Percentiles rank a stretch among this genome's conserved stretches.
phyloP scores from a whole-genome alignment of 2,113 vertebrate species.

The Arizona elegans region DNA sequence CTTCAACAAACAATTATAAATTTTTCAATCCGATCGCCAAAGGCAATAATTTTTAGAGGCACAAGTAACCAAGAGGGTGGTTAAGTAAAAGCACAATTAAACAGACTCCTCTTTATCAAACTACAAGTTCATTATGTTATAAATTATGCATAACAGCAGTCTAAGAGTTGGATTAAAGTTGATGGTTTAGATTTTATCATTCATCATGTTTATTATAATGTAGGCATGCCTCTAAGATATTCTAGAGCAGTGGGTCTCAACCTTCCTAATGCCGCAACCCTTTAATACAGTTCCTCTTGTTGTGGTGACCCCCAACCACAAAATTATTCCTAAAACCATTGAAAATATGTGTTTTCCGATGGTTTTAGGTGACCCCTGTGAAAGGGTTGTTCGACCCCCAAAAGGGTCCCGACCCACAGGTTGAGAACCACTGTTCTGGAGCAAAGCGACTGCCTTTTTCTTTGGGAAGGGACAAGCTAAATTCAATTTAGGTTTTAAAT shows the following conservation, averaged over 20 bases:
- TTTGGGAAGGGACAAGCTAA: neutral
- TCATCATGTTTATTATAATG: neutral
- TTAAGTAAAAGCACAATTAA: neutral
- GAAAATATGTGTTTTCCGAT: too few species aligned
- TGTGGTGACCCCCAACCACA: too few species aligned
- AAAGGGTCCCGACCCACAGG: too few species aligned
- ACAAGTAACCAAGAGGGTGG: neutral
- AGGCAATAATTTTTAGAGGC: neutral
- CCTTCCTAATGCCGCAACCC: too few species aligned
- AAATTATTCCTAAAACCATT: too few species aligned
- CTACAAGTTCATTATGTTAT: conserved; percentile 30
- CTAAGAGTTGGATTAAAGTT: conserved; percentile 30
- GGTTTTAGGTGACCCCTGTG: too few species aligned
- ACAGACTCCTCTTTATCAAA: conserved; percentile 50
- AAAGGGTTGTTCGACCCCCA: too few species aligned
- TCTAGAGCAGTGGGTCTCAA: too few species aligned
- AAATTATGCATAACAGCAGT: conserved; percentile 42
- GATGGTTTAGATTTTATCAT: conserved; percentile 22
- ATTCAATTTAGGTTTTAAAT: conserved; percentile 26
- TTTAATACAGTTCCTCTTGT: too few species aligned
- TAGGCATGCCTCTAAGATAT: conserved; percentile 20
- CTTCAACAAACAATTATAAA: neutral
- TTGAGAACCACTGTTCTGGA: too few species aligned
- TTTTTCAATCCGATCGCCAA: neutral
- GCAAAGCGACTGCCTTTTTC: neutral